Evolutionary conservation across 2,797 vertebrate species (phyloP), one percentile per base, ranked within the genome.

Genomic region (Setipinna tenuifilis): DNA sequence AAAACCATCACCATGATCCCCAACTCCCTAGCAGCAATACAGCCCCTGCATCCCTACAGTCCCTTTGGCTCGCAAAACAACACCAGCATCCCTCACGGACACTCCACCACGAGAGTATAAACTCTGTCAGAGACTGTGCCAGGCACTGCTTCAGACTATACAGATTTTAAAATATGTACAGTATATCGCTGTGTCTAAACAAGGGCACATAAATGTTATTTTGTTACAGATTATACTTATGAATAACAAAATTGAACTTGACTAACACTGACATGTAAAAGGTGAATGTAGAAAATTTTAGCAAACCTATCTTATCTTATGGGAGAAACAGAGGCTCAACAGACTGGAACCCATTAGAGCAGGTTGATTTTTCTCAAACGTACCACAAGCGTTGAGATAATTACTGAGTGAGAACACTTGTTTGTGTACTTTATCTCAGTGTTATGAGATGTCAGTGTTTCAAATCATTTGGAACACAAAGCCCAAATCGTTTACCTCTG

Each of bases 1-100:
- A 97, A 97, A 90, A 97, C 97, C 92, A 99, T 98, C 93, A 98
- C 97, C 91, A 98, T 99, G 97, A 98, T 98, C 84, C 98, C 98
- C n/a, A 98, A 96, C 91, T 97, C 98, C 0, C 94, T 98, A 89
- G 95, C 96, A 41, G 96, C 95, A 58, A 97, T 98, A 95, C 96
- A 97, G 89, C 96, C 98, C 59, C 92, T 98, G 82, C 97, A 97
- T 84, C 97, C 97, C 89, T 99, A 98, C 93, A 97, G 97, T 84
- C 97, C 97, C 93, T 97, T 97, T 82, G 97, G 95, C 89, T 97
- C 97, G 1, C 97, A 97, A 87, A 98, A 97, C 95, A 98, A 97
- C 92, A 97, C 96, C 62, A 98, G 97, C 92, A 93, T 98, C 87
- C 98, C 98, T 83, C 98, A 99, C 89, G 98, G 97, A 95, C 98